These are phyloP conservation scores for Chitala chitala DNA, from an alignment of 2,113 vertebrate species.

Conservation along the genomic window DNA sequence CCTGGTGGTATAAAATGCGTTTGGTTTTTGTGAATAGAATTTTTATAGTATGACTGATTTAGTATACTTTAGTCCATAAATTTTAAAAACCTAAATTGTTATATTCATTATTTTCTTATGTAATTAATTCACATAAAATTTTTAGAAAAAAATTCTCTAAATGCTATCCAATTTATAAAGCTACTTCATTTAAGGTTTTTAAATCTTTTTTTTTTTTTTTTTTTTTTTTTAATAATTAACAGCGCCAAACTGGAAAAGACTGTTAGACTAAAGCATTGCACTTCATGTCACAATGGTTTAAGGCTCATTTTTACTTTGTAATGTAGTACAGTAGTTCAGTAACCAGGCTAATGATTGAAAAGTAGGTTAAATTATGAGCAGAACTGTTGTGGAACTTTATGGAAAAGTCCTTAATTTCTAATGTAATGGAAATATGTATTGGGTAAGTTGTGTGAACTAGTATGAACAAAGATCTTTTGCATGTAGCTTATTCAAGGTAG, in stretches of 20 bases:
- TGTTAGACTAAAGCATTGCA: not conserved
- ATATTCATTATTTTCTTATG: too few species aligned
- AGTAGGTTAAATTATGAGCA: not conserved
- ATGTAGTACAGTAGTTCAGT: not conserved
- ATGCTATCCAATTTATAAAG: not conserved
- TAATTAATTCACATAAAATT: too few species aligned
- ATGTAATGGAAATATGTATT: not conserved
- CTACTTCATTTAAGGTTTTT: not conserved
- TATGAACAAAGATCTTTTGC: too few species aligned
- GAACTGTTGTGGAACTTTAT: not conserved
- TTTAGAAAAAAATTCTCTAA: too few species aligned
- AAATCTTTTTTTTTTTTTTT: not conserved
- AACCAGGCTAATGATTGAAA: not conserved
- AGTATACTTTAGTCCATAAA: too few species aligned
- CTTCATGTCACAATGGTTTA: too few species aligned
- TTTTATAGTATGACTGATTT: too few species aligned
- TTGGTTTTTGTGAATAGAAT: too few species aligned
- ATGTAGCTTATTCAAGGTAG: too few species aligned
- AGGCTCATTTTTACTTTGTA: not conserved
- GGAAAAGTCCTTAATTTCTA: not conserved
- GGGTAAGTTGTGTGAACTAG: not conserved
- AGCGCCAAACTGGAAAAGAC: not conserved
- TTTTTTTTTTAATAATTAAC: not conserved
- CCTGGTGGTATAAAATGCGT: too few species aligned
- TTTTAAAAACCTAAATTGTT: too few species aligned